Conservation (phyloP, 1,140 invertebrate species). For the Ceratina japonica region DNA sequence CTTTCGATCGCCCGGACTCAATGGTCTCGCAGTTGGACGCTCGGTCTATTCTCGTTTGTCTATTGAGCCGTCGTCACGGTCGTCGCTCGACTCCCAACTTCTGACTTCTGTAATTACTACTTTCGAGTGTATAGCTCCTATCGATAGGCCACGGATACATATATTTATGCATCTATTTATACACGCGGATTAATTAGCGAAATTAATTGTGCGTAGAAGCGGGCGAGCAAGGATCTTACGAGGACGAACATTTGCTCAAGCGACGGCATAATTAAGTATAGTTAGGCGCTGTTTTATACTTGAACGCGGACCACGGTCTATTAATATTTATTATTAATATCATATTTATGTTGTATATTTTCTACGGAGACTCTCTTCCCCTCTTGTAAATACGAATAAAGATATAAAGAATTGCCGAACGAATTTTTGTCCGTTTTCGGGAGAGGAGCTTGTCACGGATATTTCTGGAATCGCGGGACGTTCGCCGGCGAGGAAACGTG, state of each 20-base stretch:
- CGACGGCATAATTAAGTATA: background rate
- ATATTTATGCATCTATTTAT: conserved; percentile 20
- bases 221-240: background rate
- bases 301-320: background rate
- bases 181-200: conserved; percentile 16
- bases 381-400: conserved; percentile 54
- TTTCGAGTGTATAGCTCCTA: conserved; percentile 20
- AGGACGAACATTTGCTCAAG: conserved; percentile 30
- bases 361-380: background rate
- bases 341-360: background rate
- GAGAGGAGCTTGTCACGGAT: no score
- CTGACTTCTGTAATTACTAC: background rate
- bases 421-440: background rate
- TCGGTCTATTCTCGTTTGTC: no score
- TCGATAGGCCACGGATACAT: background rate
- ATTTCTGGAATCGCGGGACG: no score
- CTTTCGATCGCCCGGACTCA: no score
- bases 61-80: background rate
- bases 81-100: no score
- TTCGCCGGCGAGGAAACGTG: conserved; percentile 25
- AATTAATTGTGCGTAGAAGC: background rate
- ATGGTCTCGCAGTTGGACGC: no score
- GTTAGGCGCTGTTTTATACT: background rate
- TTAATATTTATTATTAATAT: conserved; percentile 43
- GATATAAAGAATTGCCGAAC: conserved; percentile 14